Conservation (phyloP, 2,797 vertebrate genomes). For the Atherinosoma microstoma region DNA sequence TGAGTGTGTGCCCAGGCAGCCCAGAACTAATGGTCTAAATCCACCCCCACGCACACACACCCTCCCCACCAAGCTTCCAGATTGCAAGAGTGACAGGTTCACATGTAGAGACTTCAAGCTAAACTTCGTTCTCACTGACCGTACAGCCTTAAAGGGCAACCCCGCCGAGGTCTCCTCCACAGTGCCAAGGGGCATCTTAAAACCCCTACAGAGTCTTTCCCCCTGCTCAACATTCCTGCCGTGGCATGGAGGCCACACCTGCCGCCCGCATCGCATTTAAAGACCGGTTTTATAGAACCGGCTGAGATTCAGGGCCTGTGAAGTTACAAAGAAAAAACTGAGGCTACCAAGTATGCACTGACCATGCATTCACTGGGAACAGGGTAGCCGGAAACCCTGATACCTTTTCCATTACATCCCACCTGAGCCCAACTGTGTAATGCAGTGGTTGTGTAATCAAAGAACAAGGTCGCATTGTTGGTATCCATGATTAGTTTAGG, state of each 20-base stretch:
- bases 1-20: slow-evolving; percentile 78
- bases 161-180: slow-evolving; percentile 60
- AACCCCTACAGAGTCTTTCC: slow-evolving; percentile 49
- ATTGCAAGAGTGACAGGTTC: slow-evolving; percentile 86
- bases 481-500: slow-evolving; percentile 22
- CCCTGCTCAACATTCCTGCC: slow-evolving; percentile 63
- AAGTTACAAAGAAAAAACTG: slow-evolving; percentile 47
- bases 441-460: slow-evolving; percentile 44
- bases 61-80: slow-evolving; percentile 33
- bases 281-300: slow-evolving; percentile 66
- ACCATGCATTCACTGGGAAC: slow-evolving; percentile 31
- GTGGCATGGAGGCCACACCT: slow-evolving; percentile 69
- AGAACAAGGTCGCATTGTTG: slow-evolving; percentile 58
- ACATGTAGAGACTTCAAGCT: slow-evolving; percentile 83
- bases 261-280: slow-evolving; percentile 68
- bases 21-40: slow-evolving; percentile 87
- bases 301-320: slow-evolving; percentile 51
- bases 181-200: slow-evolving; percentile 69
- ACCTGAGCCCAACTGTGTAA: slow-evolving; percentile 20
- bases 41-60: slow-evolving; percentile 61
- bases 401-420: slow-evolving; percentile 68
- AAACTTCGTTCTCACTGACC: slow-evolving; percentile 70
- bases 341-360: slow-evolving; percentile 6
- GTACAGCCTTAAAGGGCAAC: slow-evolving; percentile 73
- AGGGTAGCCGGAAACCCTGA: slow-evolving; percentile 33